phyloP scores from a whole-genome alignment of 2,797 vertebrate species.

The Varecia variegata region DNA sequence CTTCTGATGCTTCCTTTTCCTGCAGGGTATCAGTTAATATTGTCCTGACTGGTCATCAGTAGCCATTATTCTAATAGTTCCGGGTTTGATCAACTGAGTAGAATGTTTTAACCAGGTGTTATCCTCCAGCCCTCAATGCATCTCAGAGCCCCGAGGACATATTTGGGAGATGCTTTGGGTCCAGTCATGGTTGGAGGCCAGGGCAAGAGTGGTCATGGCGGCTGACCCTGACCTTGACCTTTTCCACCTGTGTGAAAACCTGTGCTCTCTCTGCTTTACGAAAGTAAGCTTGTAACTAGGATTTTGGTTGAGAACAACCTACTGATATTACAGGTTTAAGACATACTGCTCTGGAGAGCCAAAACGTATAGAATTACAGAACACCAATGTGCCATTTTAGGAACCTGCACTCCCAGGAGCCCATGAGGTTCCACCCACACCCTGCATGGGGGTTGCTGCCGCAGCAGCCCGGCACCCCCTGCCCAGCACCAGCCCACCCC shows the following conservation, averaged over 20 bases:
- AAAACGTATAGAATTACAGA: neutral
- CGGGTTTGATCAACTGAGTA: neutral
- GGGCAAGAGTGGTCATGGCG: neutral
- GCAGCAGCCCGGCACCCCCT: neutral
- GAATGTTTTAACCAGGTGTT: neutral
- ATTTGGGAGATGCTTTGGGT: too few relatives aligned
- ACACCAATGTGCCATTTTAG: neutral
- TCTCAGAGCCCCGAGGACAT: accelerated
- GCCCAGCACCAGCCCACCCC: neutral
- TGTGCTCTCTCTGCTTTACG: neutral
- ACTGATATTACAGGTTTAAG: neutral
- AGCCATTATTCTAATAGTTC: neutral
- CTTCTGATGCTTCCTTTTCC: neutral
- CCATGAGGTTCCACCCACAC: neutral
- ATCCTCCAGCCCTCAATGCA: neutral
- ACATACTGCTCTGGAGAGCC: neutral
- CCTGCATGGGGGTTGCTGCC: accelerated
- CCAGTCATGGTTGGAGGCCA: accelerated
- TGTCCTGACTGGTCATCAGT: neutral
- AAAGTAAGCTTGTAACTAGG: neutral
- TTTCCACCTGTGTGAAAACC: neutral
- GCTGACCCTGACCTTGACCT: neutral
- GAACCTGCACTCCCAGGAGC: neutral
- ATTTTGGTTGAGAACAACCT: neutral
- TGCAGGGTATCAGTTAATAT: too few relatives aligned